Conservation (phyloP, 1,140 invertebrate genomes). For the Mizuhopecten yessoensis region DNA sequence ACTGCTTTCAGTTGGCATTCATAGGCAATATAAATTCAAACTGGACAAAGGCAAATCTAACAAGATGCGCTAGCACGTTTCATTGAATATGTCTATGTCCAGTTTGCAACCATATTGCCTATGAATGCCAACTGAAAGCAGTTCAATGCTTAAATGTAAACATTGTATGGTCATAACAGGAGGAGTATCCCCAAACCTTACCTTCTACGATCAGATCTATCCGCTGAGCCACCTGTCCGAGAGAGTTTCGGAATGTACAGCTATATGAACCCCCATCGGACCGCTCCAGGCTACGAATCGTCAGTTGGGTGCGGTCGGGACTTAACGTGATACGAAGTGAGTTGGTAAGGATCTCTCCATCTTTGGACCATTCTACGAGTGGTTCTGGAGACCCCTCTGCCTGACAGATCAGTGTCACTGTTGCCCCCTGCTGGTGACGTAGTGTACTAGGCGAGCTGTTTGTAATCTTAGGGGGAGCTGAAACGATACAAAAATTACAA, state of each 20-base stretch:
- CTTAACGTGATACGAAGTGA: conserved; percentile 60
- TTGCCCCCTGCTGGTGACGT: conserved; percentile 87
- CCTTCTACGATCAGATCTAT: conserved; percentile 97
- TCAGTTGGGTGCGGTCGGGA: conserved; percentile 65
- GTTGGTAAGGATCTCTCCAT: conserved; percentile 64
- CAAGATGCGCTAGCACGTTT: no score
- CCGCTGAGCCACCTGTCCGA: conserved; percentile 96
- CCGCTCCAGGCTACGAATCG: conserved; percentile 93
- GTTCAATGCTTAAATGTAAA: no score
- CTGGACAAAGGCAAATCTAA: no score
- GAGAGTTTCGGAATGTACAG: conserved; percentile 96
- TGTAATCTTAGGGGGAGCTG: conserved; percentile 76
- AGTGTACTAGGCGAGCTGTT: conserved; percentile 70
- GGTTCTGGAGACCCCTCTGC: conserved; percentile 90
- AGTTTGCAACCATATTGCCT: no score
- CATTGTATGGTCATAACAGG: no score
- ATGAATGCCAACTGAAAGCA: no score
- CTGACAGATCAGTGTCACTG: conserved; percentile 97
- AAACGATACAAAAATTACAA: conserved; percentile 51
- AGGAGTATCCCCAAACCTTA: conserved; percentile 83
- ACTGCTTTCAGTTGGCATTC: no score
- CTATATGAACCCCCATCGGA: conserved; percentile 98
- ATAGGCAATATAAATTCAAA: no score
- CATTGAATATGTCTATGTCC: no score
- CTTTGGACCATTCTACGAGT: conserved; percentile 74